Evolutionary conservation across 2,797 vertebrate genomes (phyloP).

Genomic region (Falco berigora): DNA sequence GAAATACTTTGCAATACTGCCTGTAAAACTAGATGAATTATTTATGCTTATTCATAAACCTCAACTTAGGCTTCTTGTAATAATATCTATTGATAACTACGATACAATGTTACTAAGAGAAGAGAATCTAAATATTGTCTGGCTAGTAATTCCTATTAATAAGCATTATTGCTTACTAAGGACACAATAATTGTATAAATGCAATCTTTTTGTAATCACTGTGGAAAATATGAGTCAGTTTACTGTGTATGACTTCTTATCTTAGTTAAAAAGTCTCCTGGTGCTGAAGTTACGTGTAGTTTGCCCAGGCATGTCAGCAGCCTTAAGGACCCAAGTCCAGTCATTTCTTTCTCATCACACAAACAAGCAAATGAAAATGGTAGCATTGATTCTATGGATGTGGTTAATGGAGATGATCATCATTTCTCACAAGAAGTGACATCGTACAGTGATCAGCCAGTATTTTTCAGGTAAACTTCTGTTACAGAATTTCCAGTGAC

Average conservation of each 20-base stretch:
- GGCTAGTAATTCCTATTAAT: not conserved
- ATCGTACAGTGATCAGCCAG: slow-evolving; percentile 86
- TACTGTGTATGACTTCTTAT: slow-evolving; percentile 2
- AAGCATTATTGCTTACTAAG: not conserved
- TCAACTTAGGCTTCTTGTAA: not conserved
- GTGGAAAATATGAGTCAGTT: slow-evolving; percentile 33
- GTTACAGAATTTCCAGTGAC: not conserved
- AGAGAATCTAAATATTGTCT: not conserved
- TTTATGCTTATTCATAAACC: not conserved
- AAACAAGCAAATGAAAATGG: slow-evolving; percentile 77
- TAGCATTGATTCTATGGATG: slow-evolving; percentile 62
- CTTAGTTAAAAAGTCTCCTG: slow-evolving; percentile 82
- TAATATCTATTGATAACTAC: not conserved
- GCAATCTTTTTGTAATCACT: not conserved
- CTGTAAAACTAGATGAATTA: not conserved
- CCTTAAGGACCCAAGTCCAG: slow-evolving; percentile 83
- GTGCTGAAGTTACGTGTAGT: slow-evolving; percentile 87
- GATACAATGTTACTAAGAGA: not conserved
- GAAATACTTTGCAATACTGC: not conserved
- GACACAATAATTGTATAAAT: not conserved
- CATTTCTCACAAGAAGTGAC: slow-evolving; percentile 55
- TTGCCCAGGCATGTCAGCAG: slow-evolving; percentile 81
- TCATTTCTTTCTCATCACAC: slow-evolving; percentile 87
- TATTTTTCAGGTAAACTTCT: slow-evolving; percentile 89
- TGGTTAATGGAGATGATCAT: slow-evolving; percentile 61